Base-by-base conservation (phyloP, 2,113 vertebrate species). In the Accipiter virgatus region DNA sequence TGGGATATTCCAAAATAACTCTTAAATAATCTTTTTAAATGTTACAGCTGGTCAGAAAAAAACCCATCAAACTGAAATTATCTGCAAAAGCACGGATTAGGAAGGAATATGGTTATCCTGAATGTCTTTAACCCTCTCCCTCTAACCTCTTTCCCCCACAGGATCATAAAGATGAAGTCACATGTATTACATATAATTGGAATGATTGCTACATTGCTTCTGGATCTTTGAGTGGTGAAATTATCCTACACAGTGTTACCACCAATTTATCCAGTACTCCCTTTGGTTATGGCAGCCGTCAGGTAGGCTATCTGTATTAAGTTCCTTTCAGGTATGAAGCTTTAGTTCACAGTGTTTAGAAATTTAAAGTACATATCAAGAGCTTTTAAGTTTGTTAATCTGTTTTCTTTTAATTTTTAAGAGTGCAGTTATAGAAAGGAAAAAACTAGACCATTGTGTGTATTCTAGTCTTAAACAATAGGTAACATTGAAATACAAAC, bases 131-230 rank as follows among this genome's bases (percentile, higher is more conserved):
- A 79, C 32, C 6, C 3, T 70, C 4, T 91, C 9, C 5, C 7
- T 89, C 21, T 95, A 56, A 90, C 13, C 23, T 68, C 8, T 32
- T 18, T 93, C 32, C 81, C 72, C 62, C 83, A 81, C 91, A 99
- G 99, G 99, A 99, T 96, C 99, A 99, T 95, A 99, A 98, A 89
- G 98, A 99, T 80, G 99, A 99, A 97, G 99, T 99, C 74, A 99
- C 99, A 0, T 99, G 98, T 72, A 97, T 99, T 81, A 98, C 98
- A 16, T 99, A 99, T 94, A 99, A 99, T 88, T 98, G 98, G 97
- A 99, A 99, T 40, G 99, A 99, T 97, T 98, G 98, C 97, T 99
- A 98, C 84, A 45, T 99, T 67, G 99, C 98, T 53, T 99, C 99
- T 25, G 99, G 99, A 36, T 99, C 99, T 93, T 97, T 99, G 97